phyloP scores from a whole-genome alignment of 2,113 vertebrate species.

The Pachycephala philippinensis region DNA sequence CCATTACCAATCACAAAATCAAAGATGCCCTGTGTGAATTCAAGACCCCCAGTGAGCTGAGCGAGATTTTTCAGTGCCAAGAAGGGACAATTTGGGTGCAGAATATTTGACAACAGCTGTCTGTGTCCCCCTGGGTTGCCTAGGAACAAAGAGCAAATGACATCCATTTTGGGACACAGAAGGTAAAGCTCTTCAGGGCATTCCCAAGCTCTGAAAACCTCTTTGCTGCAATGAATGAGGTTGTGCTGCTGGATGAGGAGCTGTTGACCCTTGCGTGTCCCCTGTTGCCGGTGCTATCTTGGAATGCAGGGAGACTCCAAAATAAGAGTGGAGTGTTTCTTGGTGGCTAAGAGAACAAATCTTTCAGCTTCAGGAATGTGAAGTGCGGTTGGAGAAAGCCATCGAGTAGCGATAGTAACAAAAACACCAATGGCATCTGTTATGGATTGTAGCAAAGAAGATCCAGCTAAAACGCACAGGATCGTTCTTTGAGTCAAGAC shows the following conservation, averaged over 20 bases:
- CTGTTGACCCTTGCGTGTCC: constrained; percentile 45
- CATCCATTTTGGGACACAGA: neutral
- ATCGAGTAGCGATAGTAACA: constrained; percentile 25
- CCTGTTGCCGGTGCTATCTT: constrained; percentile 45
- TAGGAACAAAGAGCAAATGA: neutral
- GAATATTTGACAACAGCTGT: neutral
- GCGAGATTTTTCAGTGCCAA: neutral
- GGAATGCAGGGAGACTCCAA: constrained; percentile 58
- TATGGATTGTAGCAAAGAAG: constrained; percentile 41
- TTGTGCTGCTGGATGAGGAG: constrained; percentile 19
- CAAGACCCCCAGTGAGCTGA: neutral
- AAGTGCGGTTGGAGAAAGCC: constrained; percentile 43
- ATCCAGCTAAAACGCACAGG: constrained; percentile 33
- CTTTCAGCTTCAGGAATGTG: constrained; percentile 63
- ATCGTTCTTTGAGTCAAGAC: constrained; percentile 20
- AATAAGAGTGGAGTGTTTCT: constrained; percentile 58
- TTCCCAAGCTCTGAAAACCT: constrained; percentile 20
- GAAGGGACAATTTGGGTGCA: neutral
- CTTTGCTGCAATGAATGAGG: constrained; percentile 16
- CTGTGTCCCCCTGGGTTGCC: neutral
- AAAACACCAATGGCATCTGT: constrained; percentile 49
- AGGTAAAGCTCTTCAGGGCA: neutral
- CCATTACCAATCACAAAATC: neutral
- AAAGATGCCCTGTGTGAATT: neutral
- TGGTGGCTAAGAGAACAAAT: constrained; percentile 55